phyloP scores from a whole-genome alignment of 2,113 vertebrate genomes.

The Ailuropoda melanoleuca region DNA sequence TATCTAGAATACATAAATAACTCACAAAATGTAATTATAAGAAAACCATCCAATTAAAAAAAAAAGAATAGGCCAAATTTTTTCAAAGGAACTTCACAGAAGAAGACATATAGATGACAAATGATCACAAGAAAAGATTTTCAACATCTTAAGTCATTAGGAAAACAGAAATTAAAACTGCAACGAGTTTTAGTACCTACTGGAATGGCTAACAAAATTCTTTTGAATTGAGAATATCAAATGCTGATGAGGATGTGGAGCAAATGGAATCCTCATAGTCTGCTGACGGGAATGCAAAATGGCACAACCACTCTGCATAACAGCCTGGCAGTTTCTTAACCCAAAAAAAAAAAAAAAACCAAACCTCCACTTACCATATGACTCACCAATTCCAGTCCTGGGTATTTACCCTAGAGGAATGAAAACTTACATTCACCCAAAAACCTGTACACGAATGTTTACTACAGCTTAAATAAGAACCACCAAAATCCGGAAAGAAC shows the following conservation, averaged over 20 bases:
- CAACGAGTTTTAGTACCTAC: not conserved
- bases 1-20: slow-evolving; percentile 24
- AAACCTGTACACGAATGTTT: not conserved
- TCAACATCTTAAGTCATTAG: not conserved
- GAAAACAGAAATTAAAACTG: slow-evolving; percentile 45
- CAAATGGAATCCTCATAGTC: not conserved
- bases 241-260: not conserved
- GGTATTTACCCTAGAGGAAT: not conserved
- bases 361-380: not conserved
- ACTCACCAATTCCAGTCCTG: not conserved
- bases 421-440: not conserved
- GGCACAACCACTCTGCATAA: not conserved
- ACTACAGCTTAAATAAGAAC: not conserved
- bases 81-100: slow-evolving; percentile 20
- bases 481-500: not conserved
- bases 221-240: not conserved
- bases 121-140: not conserved
- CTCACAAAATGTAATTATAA: slow-evolving; percentile 1
- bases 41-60: not conserved
- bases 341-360: not conserved
- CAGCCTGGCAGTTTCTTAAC: not conserved
- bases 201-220: not conserved
- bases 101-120: slow-evolving; percentile 12
- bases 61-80: not conserved
- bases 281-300: not conserved